Evolutionary conservation across 2,113 vertebrate species (phyloP), one percentile per base, ranked within the genome.

Genomic region (Nibea albiflora): DNA sequence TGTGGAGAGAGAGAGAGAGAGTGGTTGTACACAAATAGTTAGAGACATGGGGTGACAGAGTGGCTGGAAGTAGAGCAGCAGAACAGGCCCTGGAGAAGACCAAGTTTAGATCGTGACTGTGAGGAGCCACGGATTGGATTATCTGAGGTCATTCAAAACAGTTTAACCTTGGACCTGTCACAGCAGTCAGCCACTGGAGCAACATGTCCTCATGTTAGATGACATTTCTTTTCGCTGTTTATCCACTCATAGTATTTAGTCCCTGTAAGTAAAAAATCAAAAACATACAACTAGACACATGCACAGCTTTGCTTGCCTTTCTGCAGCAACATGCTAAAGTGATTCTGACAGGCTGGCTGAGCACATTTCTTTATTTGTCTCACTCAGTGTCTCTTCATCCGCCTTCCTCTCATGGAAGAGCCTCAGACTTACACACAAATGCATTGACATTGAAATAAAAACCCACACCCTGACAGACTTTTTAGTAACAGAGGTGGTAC

Each of bases 311-410:
- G 16, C 64, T n/a, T 19, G 4, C 7, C 52, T 46, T 50, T 44
- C 42, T 15, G 53, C 46, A 42, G 54, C 20, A 44, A 0, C 28
- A 39, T 8, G 14, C 46, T 53, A 56, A 46, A 56, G 26, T 47
- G 39, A 71, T 35, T 79, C 14, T 71, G n/a, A 47, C 17, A 17
- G 65, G 16, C 39, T 49, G 72, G 39, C 20, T 50, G 72, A 80
- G 50, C 68, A 11, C 26, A 39, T 65, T 16, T 47, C 60, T 65
- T 80, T 56, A 72, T 64, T 47, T 31, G 35, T 54, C 49, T 31
- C 19, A 5, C 56, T 62, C 31, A 1, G 31, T 69, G 65, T 53
- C 62, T 69, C 49, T 68, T 54, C 56, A 54, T 75, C 35, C 47
- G 22, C 19, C 2, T 11, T 68, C 28, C 16, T 53, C 28, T 66